Percentiles rank a stretch among this genome's conserved stretches.
Evolutionary conservation across 2,888 invertebrate species (phyloP).

Genomic region (Protophormia terraenovae): DNA sequence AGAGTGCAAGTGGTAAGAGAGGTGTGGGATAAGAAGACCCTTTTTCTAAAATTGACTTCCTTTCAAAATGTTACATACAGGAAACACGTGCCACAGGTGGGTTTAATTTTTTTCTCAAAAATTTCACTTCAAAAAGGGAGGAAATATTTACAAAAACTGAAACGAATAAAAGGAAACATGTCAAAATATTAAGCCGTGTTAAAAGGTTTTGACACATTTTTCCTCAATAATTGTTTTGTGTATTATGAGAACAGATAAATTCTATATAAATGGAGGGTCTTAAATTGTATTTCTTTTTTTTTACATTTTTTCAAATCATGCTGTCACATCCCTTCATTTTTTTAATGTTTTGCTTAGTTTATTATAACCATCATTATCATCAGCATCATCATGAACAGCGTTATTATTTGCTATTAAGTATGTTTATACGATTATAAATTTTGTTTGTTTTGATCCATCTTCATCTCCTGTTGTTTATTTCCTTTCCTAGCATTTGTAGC

Average conservation of each 20-base stretch:
- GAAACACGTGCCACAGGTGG: constrained; percentile 35
- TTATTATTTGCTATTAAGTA: neutral
- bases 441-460: neutral
- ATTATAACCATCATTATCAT: neutral
- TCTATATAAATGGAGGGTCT: neutral
- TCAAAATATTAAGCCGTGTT: neutral
- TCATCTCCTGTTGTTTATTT: neutral
- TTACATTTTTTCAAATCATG: neutral
- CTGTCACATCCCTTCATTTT: neutral
- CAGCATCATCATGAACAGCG: neutral
- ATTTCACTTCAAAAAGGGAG: neutral
- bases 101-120: neutral
- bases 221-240: neutral
- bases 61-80: neutral
- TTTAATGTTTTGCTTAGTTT: neutral
- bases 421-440: neutral
- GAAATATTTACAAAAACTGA: neutral
- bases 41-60: constrained; percentile 5
- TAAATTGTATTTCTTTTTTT: neutral
- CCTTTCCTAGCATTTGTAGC: constrained; percentile 31
- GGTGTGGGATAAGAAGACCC: neutral
- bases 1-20: neutral
- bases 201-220: constrained; percentile 15
- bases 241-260: neutral
- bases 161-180: neutral